A percentile compares a stretch with the other conserved stretches of the same genome.
phyloP scores from a whole-genome alignment of 2,888 invertebrate species.

The Altica lythri region DNA sequence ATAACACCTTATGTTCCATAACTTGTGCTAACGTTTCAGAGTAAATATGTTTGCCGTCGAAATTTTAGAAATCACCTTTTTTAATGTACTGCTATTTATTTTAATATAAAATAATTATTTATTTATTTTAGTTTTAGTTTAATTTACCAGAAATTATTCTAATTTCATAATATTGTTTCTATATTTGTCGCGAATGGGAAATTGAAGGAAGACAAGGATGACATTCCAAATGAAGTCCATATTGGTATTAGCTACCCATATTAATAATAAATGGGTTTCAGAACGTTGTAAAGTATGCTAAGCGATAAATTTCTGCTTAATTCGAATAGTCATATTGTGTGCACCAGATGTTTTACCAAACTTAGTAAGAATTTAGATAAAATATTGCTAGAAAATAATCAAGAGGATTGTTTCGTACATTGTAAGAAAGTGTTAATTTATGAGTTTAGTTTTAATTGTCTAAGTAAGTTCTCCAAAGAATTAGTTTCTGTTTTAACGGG shows the following conservation, averaged over 20 bases:
- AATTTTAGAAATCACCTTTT: too few species aligned
- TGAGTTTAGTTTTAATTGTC: constrained; percentile 37
- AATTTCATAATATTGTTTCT: too few species aligned
- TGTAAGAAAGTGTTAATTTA: constrained; percentile 37
- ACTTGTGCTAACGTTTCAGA: too few species aligned
- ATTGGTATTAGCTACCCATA: constrained; percentile 1
- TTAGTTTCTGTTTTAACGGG: constrained; percentile 28
- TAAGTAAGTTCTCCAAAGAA: constrained; percentile 29
- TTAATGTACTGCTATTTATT: too few species aligned
- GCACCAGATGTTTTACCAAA: constrained; percentile 33
- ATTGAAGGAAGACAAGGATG: too few species aligned
- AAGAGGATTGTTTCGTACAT: constrained; percentile 33
- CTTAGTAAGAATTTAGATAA: constrained; percentile 35
- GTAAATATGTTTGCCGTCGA: too few species aligned
- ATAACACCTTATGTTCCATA: too few species aligned
- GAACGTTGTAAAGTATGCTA: constrained; percentile 2
- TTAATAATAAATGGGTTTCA: constrained; percentile 17
- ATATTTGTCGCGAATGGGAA: too few species aligned
- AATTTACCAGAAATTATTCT: too few species aligned
- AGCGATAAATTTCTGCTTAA: constrained; percentile 29
- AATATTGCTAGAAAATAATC: constrained; percentile 35
- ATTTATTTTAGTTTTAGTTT: too few species aligned
- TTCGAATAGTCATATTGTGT: constrained; percentile 28
- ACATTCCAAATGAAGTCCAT: constrained; percentile 3
- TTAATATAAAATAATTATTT: too few species aligned